These are phyloP conservation scores for Chloromyia formosa DNA, from an alignment of 2,888 invertebrate genomes.

Conservation along the genomic window DNA sequence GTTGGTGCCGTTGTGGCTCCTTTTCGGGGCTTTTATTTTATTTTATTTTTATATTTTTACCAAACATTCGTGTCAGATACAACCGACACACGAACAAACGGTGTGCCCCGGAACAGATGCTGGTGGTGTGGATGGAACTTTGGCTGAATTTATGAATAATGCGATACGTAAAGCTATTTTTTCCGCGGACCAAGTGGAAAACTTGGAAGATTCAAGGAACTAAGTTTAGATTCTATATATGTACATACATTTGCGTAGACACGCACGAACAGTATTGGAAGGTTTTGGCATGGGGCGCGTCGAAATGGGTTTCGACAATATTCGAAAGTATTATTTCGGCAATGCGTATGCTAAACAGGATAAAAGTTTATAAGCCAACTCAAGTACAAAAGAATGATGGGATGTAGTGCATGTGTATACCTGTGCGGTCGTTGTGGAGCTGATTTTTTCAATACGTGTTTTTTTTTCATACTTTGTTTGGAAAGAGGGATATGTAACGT, in stretches of 20 bases:
- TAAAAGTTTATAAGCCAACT: constrained; percentile 18
- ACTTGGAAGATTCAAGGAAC: not conserved
- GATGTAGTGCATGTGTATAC: too few relatives aligned
- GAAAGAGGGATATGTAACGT: constrained; percentile 1
- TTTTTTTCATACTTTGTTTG: not conserved
- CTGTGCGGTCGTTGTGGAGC: not conserved
- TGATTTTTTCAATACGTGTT: not conserved
- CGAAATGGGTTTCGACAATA: constrained; percentile 25
- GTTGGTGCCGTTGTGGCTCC: not conserved
- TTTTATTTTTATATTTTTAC: not conserved
- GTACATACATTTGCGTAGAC: not conserved
- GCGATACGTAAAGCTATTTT: not conserved
- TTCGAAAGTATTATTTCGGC: constrained; percentile 27
- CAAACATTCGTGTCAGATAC: not conserved
- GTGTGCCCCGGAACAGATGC: too few relatives aligned
- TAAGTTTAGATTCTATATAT: too few relatives aligned
- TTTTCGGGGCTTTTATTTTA: not conserved
- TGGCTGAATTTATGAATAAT: constrained; percentile 32
- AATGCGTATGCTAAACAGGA: constrained; percentile 37
- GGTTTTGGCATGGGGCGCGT: too few relatives aligned
- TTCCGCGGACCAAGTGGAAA: too few relatives aligned
- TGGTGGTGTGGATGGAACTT: not conserved
- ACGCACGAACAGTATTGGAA: not conserved
- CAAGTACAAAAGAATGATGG: not conserved
- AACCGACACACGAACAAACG: too few relatives aligned